Evolutionary conservation across 2,113 vertebrate genomes (phyloP).

Genomic region (Tylochromis polylepis): DNA sequence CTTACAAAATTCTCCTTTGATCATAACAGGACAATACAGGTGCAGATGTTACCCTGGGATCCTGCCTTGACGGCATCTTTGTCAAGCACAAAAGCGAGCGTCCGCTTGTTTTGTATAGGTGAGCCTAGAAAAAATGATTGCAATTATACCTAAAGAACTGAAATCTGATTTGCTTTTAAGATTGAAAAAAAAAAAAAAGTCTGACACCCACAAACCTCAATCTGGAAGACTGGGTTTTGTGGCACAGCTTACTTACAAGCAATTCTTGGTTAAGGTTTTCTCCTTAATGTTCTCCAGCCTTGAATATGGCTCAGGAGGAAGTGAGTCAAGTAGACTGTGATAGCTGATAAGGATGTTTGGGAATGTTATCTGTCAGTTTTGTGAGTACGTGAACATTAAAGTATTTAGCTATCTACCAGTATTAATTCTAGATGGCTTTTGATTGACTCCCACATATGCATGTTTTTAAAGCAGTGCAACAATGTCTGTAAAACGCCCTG

Average conservation of each 20-base stretch:
- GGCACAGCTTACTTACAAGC: background rate
- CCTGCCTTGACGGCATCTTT: conserved; percentile 92
- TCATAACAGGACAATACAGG: conserved; percentile 87
- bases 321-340: conserved; percentile 1
- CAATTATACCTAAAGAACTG: background rate
- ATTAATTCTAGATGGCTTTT: background rate
- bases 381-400: background rate
- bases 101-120: conserved; percentile 88
- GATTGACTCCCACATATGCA: background rate
- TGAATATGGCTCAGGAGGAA: background rate
- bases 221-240: background rate
- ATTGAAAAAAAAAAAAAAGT: background rate
- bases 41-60: conserved; percentile 86
- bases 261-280: background rate
- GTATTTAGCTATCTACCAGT: background rate
- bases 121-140: conserved; percentile 5
- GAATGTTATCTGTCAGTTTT: background rate
- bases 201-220: background rate
- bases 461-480: background rate
- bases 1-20: conserved; percentile 1
- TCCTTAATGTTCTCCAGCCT: background rate
- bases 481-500: background rate
- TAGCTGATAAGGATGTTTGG: background rate
- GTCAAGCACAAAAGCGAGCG: conserved; percentile 92
- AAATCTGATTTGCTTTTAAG: background rate